These are phyloP conservation scores for Rhynchophorus ferrugineus DNA, from an alignment of 1,140 invertebrate species.

Conservation along the genomic window DNA sequence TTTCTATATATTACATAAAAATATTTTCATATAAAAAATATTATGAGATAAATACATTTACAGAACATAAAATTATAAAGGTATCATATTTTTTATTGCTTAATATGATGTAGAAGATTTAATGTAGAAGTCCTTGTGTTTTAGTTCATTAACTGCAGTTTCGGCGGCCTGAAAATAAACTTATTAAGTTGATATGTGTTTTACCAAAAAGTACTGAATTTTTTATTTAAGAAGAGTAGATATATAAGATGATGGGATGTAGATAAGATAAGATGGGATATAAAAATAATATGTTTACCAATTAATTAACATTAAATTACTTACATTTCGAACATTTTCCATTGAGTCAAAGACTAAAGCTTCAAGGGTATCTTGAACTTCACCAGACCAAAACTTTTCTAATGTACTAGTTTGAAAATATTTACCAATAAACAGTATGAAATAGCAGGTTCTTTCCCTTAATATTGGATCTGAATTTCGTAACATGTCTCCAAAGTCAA, in stretches of 20 bases:
- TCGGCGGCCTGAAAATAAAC: constrained; percentile 27
- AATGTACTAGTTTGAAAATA: constrained; percentile 51
- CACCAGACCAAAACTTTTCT: constrained; percentile 54
- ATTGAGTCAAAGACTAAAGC: constrained; percentile 46
- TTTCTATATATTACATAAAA: neutral
- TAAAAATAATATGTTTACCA: too few relatives aligned
- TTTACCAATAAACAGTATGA: constrained; percentile 57
- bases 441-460: constrained; percentile 55
- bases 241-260: too few relatives aligned
- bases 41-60: neutral
- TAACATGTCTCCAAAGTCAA: constrained; percentile 53
- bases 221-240: too few relatives aligned
- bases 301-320: constrained; percentile 28
- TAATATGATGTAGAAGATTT: constrained; percentile 12
- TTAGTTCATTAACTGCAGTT: constrained; percentile 24
- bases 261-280: too few relatives aligned
- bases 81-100: constrained; percentile 5
- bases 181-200: too few relatives aligned
- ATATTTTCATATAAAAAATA: neutral
- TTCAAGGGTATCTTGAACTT: constrained; percentile 48
- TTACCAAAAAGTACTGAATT: too few relatives aligned
- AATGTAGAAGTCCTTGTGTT: constrained; percentile 26
- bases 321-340: constrained; percentile 46
- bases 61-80: neutral
- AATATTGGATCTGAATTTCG: constrained; percentile 53